A percentile compares a stretch with the other conserved stretches of the same genome.
Conservation (phyloP, 2,797 vertebrate genomes). For the Amniataba percoides region DNA sequence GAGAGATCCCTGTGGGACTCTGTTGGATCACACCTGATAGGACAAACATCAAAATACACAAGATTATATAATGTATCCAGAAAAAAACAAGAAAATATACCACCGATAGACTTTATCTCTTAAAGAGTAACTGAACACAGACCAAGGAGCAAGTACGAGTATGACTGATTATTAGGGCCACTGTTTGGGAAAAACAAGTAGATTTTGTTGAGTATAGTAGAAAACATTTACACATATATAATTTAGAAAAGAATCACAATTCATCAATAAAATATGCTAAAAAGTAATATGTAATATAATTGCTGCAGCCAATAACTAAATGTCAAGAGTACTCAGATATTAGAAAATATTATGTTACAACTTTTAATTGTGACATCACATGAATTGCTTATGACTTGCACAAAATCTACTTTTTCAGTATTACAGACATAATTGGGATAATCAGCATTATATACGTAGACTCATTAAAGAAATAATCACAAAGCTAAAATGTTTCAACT, state of each 20-base stretch:
- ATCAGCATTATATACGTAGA: not conserved
- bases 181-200: not conserved
- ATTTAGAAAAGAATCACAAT: not conserved
- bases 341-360: not conserved
- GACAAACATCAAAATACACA: slow-evolving; percentile 23
- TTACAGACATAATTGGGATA: not conserved
- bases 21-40: slow-evolving; percentile 76
- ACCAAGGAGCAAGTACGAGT: not conserved
- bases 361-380: not conserved
- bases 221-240: not conserved
- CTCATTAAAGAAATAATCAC: not conserved
- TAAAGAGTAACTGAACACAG: no score
- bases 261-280: no score
- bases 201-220: no score
- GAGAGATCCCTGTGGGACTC: slow-evolving; percentile 81
- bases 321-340: not conserved
- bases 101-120: not conserved
- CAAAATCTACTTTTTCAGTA: no score
- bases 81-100: not conserved
- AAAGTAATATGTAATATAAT: no score
- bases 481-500: no score
- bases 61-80: not conserved
- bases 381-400: no score
- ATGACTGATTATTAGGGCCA: not conserved
- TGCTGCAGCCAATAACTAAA: no score